A percentile compares a stretch with the other conserved stretches of the same genome.
Evolutionary conservation across 2,113 vertebrate genomes (phyloP).

Genomic region (Periophthalmus modestus): DNA sequence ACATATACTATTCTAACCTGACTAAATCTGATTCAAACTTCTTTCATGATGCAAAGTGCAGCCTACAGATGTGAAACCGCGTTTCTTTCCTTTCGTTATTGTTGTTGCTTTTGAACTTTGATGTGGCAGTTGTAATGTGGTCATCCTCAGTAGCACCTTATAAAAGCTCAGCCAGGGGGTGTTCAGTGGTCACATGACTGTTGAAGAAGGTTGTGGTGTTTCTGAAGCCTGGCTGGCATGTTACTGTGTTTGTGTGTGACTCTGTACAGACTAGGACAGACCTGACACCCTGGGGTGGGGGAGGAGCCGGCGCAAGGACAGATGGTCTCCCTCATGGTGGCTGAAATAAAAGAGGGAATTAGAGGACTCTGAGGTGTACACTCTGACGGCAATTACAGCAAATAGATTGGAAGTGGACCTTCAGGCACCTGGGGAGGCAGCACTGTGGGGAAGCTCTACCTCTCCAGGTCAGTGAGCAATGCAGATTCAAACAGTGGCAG

Average conservation of each 20-base stretch:
- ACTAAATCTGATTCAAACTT: background rate
- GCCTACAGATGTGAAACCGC: slow-evolving; percentile 51
- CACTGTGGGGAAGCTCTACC: slow-evolving; percentile 86
- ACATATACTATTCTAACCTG: background rate
- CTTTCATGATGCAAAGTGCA: slow-evolving; percentile 8
- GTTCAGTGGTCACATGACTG: slow-evolving; percentile 52
- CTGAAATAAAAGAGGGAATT: slow-evolving; percentile 98
- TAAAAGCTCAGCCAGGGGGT: slow-evolving; percentile 62
- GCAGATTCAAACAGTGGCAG: slow-evolving; percentile 31
- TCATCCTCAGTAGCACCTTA: slow-evolving; percentile 71
- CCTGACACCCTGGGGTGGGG: slow-evolving; percentile 56
- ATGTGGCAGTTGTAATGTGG: slow-evolving; percentile 53
- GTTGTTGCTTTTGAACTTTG: slow-evolving; percentile 46
- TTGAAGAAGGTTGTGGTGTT: slow-evolving; percentile 61
- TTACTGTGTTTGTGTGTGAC: slow-evolving; percentile 26
- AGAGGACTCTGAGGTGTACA: slow-evolving; percentile 95
- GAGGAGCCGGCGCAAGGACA: slow-evolving; percentile 82
- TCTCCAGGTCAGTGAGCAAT: slow-evolving; percentile 86
- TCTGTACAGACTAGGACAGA: slow-evolving; percentile 58
- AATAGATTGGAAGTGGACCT: slow-evolving; percentile 96
- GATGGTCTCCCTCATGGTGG: slow-evolving; percentile 96
- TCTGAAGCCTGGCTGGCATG: slow-evolving; percentile 51
- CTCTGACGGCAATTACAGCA: slow-evolving; percentile 97
- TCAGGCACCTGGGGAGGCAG: slow-evolving; percentile 78
- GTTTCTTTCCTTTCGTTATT: slow-evolving; percentile 61